Evolutionary conservation across 30 jellyfish, hydroid and myxozoan genomes (phyloP), one percentile per base, ranked within the genome.

Genomic region (Cassiopea xamachana): DNA sequence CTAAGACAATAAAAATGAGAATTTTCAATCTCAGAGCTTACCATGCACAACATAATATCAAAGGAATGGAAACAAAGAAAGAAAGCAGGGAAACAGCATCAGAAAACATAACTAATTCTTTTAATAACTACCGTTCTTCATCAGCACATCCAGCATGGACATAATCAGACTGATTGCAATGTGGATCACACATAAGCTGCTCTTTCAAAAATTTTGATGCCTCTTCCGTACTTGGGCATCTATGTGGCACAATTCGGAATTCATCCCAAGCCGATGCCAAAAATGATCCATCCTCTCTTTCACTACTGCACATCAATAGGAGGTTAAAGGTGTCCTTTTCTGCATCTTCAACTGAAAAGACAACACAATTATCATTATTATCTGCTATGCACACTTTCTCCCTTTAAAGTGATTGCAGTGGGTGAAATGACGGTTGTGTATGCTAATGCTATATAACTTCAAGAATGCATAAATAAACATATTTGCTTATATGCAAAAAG

Each of bases 271-370:
- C 96, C 16, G 96, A 86, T 48, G 90, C 93, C 16, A 92, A 79
- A 48, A 77, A 92, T 18, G 98, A 92, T 1, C 64, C 80, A 69
- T 92, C 90, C 59, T 86, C 93, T 43, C 88, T 87, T 60, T 87
- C 98, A 81, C 95, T 92, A 14, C 90, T 50, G 82, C 98, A 92
- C 80, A 86, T 45, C 68, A 92, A 89, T 67, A 92, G 60, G 10
- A 92, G 90, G 50, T 69, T 87, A 75, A 69, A 79, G 5, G 27
- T 67, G 2, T 0, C 60, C 2, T 45, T 27, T 3, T 14, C 80
- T 3, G 2, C 13, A 2, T 1, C 87, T 55, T 49, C 2, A 46
- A 10, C 12, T 48, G 75, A 79, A 58, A n/a, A 67, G 15, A 51
- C 1, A 79, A 48, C 43, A 48, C 43, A 43, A 19, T 7, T 0